Evolutionary conservation across 1,140 invertebrate species (phyloP), one percentile per base, ranked within the genome.

Genomic region (Chlorops oryzae): DNA sequence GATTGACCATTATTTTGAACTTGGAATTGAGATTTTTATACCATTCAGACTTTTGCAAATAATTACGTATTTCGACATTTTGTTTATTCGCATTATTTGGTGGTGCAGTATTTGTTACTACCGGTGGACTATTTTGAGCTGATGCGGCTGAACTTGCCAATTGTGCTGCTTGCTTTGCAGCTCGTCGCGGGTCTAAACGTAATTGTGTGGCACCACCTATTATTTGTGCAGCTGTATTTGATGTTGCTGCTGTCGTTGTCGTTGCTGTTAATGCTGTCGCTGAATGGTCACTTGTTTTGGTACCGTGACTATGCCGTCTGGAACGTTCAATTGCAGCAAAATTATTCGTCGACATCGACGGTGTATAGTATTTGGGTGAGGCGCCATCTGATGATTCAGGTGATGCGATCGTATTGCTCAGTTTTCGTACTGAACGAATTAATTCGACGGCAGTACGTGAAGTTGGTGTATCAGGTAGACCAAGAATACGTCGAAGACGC

Each of bases 401-500:
- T 37, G 52, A 54, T 15, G 52, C 52, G 23, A 53, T 53, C 15
- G 45, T 53, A 21, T 24, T 50, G 2, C 23, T 45, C 1, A 45
- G 15, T 34, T 52, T 52, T 10, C 44, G 37, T 5, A 39, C 44
- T 23, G 39, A 22, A 37, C 51, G 40, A 17, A 34, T 53, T 18
- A 53, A 39, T 10, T 46, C 46, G 15, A 34, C 39, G 4, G 46
- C 39, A 5, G 37, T 49, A 20, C 34, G 40, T 12, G 51, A 37
- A n/a, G 27, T 35, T 27, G 41, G 34, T 0, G 57, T 25, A 6
- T 72, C 69, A 0, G 63, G 44, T 28, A 71, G 21, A 2, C 84
- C 76, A 61, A 88, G 85, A 32, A 88, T 85, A 70, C 86, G 86
- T 51, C 83, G 75, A 49, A 87, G 59, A 35, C 86, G 75, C 0